Percentiles rank a stretch among this genome's conserved stretches.
phyloP scores from a whole-genome alignment of 2,797 vertebrate species.

The Hoplostethus mediterraneus region DNA sequence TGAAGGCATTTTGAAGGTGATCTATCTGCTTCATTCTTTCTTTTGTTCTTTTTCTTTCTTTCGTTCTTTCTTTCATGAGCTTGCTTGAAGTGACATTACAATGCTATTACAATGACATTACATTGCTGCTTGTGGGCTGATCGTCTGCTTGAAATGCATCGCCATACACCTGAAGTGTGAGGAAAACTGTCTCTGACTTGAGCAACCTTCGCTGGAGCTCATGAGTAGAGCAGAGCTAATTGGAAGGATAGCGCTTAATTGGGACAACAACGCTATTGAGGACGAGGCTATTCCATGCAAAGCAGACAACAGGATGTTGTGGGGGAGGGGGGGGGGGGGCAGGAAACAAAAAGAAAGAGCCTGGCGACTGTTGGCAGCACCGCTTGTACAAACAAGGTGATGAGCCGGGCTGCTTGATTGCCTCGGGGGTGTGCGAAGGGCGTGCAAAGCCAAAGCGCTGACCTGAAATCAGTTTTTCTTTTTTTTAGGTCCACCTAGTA shows the following conservation, averaged over 20 bases:
- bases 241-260: slow-evolving; percentile 66
- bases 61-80: too few relatives aligned
- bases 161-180: slow-evolving; percentile 42
- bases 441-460: neutral
- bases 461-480: slow-evolving; percentile 1
- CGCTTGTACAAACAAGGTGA: slow-evolving; percentile 50
- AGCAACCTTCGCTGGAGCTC: slow-evolving; percentile 46
- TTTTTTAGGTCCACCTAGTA: neutral
- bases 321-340: slow-evolving; percentile 37
- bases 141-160: slow-evolving; percentile 57
- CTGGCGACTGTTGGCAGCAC: slow-evolving; percentile 43
- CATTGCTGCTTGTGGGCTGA: neutral
- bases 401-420: slow-evolving; percentile 38
- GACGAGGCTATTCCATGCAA: slow-evolving; percentile 60
- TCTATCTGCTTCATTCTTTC: too few relatives aligned
- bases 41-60: too few relatives aligned
- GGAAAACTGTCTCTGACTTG: slow-evolving; percentile 42
- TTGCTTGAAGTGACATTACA: too few relatives aligned
- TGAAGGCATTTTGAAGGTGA: too few relatives aligned
- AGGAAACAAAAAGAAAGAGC: slow-evolving; percentile 61
- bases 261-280: slow-evolving; percentile 64
- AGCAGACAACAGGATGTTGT: slow-evolving; percentile 61
- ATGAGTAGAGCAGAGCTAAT: slow-evolving; percentile 62
- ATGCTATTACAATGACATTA: too few relatives aligned
- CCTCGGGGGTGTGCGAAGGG: slow-evolving; percentile 23